Evolutionary conservation across 2,888 invertebrate species (phyloP), one percentile per base, ranked within the genome.

Genomic region (Callyntrura sp.): DNA sequence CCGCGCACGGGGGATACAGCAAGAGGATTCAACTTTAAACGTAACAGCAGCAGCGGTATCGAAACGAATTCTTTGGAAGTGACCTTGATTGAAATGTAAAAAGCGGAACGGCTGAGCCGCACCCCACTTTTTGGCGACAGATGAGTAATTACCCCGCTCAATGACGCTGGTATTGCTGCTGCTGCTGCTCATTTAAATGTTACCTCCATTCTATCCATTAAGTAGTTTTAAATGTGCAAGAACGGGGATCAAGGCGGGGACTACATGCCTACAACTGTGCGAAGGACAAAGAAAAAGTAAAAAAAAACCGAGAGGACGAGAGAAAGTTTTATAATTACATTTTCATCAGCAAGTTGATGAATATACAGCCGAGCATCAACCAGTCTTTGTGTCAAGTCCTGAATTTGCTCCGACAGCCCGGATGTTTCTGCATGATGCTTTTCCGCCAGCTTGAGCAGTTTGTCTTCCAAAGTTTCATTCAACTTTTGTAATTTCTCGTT

Each of bases 391-490:
- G 97, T 98, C 91, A 98, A 95, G 73, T 93, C 92, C 78, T 91
- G 91, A 76, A 90, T 88, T 87, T 93, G 93, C 82, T 90, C 82
- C 70, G 91, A 91, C 85, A 91, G 68, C 73, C 89, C 89, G 60
- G 89, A 89, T 90, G 91, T 87, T 83, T 91, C 91, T 68, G 87
- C 88, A 89, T 91, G 90, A 84, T 85, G 60, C 83, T 90, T 88
- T 95, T 98, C 98, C 6, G 98, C 98, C 94, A 98, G 96, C 95
- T 97, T 97, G 90, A 99, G 95, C 91, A 99, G 95, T 94, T 98
- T 99, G 94, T 99, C 99, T 95, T 99, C 99, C 93, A 99, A 95
- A 93, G 97, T 97, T 95, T 98, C 98, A 95, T 99, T 99, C 62
- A 99, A 97, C 95, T 97, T 98, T 95, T 98, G 98, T 89, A 99